A percentile compares a stretch with the other conserved stretches of the same genome.
phyloP scores from a whole-genome alignment of 30 jellyfish, hydroid and myxozoan genomes.

The Rhopilema esculentum region DNA sequence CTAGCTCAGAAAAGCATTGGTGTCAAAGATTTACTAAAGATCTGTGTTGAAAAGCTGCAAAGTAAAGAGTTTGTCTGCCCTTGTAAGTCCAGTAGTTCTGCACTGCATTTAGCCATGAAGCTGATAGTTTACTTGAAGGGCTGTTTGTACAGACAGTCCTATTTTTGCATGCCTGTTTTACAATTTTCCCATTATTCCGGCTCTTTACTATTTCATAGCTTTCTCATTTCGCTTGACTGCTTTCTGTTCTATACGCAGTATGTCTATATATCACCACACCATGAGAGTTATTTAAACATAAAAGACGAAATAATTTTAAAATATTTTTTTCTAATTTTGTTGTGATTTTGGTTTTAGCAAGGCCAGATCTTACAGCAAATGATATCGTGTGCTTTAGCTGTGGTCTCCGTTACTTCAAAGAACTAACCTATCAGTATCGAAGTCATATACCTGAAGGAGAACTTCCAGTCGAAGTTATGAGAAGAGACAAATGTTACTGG shows the following conservation, averaged over 20 bases:
- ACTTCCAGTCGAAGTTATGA: slow-evolving; percentile 60
- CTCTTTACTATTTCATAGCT: no score
- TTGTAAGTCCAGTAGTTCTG: slow-evolving; percentile 16
- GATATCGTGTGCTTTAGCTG: slow-evolving; percentile 73
- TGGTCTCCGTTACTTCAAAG: slow-evolving; percentile 66
- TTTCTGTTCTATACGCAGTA: no score
- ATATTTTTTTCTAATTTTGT: background rate
- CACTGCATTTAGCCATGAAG: background rate
- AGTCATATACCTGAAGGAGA: slow-evolving; percentile 48
- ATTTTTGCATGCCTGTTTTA: no score
- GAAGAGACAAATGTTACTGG: slow-evolving; percentile 78
- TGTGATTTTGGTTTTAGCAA: slow-evolving; percentile 4
- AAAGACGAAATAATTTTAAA: no score
- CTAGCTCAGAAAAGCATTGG: slow-evolving; percentile 39
- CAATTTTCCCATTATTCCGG: no score
- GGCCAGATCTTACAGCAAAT: slow-evolving; percentile 28
- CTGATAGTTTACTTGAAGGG: no score
- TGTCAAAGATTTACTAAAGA: slow-evolving; percentile 28
- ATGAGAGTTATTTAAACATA: no score
- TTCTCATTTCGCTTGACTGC: no score
- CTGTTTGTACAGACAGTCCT: no score
- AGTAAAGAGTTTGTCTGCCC: slow-evolving; percentile 22
- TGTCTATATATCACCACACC: no score
- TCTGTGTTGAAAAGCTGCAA: slow-evolving; percentile 45
- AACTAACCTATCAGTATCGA: slow-evolving; percentile 71